phyloP scores from a whole-genome alignment of 2,113 vertebrate species.

The Hippocampus comes region DNA sequence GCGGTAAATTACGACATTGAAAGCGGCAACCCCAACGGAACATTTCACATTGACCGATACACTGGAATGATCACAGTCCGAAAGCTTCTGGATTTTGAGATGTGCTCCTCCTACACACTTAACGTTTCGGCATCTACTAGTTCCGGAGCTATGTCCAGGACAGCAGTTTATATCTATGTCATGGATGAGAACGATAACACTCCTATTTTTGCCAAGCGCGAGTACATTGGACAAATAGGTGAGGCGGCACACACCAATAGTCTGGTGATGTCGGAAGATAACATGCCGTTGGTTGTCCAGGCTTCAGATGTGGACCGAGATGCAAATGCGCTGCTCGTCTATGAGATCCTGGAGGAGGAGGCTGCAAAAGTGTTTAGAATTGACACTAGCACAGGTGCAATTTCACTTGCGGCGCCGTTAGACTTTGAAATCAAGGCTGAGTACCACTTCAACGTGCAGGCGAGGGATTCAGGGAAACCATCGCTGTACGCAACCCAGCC shows the following conservation, averaged over 20 bases:
- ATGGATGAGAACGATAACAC: slow-evolving; percentile 91
- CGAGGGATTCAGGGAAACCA: slow-evolving; percentile 82
- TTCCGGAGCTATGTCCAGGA: slow-evolving; percentile 72
- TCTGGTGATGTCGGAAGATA: slow-evolving; percentile 82
- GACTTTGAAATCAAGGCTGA: slow-evolving; percentile 82
- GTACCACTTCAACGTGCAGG: slow-evolving; percentile 83
- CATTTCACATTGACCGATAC: slow-evolving; percentile 84
- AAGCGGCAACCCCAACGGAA: slow-evolving; percentile 78
- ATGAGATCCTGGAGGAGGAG: slow-evolving; percentile 84
- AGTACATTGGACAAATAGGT: slow-evolving; percentile 80
- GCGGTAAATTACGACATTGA: slow-evolving; percentile 85
- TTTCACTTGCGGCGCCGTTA: slow-evolving; percentile 76
- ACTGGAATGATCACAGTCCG: slow-evolving; percentile 83
- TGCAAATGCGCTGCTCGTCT: slow-evolving; percentile 81
- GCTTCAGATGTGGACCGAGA: slow-evolving; percentile 84
- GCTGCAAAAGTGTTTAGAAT: slow-evolving; percentile 80
- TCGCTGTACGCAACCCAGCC: slow-evolving; percentile 79
- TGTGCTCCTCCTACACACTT: slow-evolving; percentile 78
- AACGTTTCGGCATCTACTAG: slow-evolving; percentile 80
- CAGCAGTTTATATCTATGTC: slow-evolving; percentile 78
- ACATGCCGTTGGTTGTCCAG: slow-evolving; percentile 81
- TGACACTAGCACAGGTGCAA: slow-evolving; percentile 84
- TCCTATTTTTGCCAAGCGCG: slow-evolving; percentile 75
- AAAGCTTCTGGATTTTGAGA: slow-evolving; percentile 84
- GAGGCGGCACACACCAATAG: slow-evolving; percentile 82